Evolutionary conservation across 2,888 invertebrate species (phyloP), one percentile per base, ranked within the genome.

Genomic region (Erebia palarica): DNA sequence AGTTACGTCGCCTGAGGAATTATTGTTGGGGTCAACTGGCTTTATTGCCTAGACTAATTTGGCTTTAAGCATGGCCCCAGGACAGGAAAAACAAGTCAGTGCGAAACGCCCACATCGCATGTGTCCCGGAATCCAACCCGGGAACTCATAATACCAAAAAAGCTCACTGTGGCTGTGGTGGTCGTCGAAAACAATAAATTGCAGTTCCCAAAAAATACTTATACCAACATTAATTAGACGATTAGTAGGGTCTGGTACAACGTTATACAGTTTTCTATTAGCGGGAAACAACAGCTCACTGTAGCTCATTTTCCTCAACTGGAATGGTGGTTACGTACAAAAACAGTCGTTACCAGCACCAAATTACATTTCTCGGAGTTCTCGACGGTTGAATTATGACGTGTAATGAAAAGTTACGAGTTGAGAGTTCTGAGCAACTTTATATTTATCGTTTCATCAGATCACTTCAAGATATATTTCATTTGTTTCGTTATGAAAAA

Each of bases 371-470:
- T 59, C 27, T n/a, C 14, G 14, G 58, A 36, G 27, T 14, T 36
- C 27, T n/a, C 3, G 58, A n/a, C 36, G 55, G 16, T n/a, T n/a
- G 27, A 59, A n/a, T 59, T 59, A 59, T 59, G 36, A 36, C 11
- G 36, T 36, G 36, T 14, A 59, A 59, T 59, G 58, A 59, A 59
- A 59, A 59, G 3, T 59, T 59, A 59, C 36, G 27, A n/a, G 14
- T 8, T 21, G 14, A 36, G 13, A 58, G 58, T 14, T 36, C 9
- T 59, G 14, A 8, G 27, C 13, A 14, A 18, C 55, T 18, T 59
- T 7, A 36, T 36, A 36, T 36, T 36, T 36, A 36, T 7, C 36
- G 36, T 36, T 36, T 36, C 36, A 36, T 36, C 36, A 36, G 36
- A 36, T 36, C 36, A 36, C 7, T 36, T 36, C 36, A 36, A 36